Base-by-base conservation (phyloP, 2,888 invertebrate species). In the Lasioglossum malachurum region DNA sequence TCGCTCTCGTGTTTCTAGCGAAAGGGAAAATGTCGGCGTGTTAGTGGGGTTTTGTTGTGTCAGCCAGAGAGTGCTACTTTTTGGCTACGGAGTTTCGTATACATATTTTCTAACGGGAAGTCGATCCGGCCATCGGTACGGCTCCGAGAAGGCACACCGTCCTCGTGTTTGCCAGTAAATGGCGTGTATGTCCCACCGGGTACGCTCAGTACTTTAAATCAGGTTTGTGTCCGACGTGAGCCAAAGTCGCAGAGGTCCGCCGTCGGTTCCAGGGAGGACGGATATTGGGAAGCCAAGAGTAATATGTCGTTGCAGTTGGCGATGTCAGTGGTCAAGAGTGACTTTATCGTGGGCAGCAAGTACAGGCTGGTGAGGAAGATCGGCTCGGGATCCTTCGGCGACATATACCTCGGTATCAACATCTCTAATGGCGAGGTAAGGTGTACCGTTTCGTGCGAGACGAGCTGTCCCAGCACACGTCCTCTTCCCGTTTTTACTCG, bases 331-430 rank as follows among this genome's bases (percentile, higher is more conserved):
- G 88, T 90, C 53, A 96, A 96, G 96, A 96, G 96, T 95, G 98
- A 98, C 96, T 97, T 98, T 96, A 97, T 98, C 95, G 97, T 98
- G 95, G 98, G 98, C 95, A 98, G 98, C 94, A 98, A 98, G 96
- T 99, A 99, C 96, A 97, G 99, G 96, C 97, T 99, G 95, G 97
- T 99, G 95, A 97, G 99, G 94, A 99, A 99, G 97, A 99, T 99
- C 96, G 99, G 99, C 94, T 99, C 99, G 96, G 99, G 99, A 93
- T 99, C 99, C 91, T 99, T 99, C 96, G 99, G 99, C 95, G 99
- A 99, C 96, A 99, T 99, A 96, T 99, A 98, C 96, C 96, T 99
- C 96, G 99, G 98, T 92, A 98, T 98, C 96, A 98, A 98, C 96
- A 97, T 98, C 95, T 97, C 97, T 95, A 98, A 98, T 96, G 98